Conservation (phyloP, 1,140 invertebrate species). For the Brachionus koreanus region DNA sequence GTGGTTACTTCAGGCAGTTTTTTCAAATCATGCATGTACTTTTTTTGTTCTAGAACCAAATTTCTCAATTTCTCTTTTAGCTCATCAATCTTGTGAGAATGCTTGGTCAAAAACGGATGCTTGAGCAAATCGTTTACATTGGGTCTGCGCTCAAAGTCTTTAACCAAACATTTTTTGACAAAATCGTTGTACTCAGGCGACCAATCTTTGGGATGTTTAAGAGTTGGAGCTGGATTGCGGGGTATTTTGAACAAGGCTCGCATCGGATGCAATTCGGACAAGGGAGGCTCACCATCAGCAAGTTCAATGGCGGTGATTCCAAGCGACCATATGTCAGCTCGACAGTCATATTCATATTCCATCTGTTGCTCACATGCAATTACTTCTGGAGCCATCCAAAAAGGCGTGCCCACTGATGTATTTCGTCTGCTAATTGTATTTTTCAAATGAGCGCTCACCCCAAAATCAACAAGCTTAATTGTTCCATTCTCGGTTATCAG, state of each 20-base stretch:
- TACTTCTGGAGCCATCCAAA: constrained; percentile 58
- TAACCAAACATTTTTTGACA: constrained; percentile 68
- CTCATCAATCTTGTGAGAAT: constrained; percentile 50
- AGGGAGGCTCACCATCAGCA: constrained; percentile 78
- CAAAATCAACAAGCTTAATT: constrained; percentile 75
- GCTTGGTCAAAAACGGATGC: constrained; percentile 65
- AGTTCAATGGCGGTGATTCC: constrained; percentile 85
- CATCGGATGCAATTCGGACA: constrained; percentile 77
- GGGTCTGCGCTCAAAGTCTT: constrained; percentile 82
- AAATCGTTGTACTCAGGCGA: constrained; percentile 53
- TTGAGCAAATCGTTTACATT: constrained; percentile 75
- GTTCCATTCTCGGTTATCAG: constrained; percentile 69
- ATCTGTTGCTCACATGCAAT: constrained; percentile 69
- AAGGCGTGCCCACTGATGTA: constrained; percentile 60
- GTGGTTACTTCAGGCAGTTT: constrained; percentile 71
- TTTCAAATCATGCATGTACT: constrained; percentile 61
- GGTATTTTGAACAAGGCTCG: constrained; percentile 76
- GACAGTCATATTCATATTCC: constrained; percentile 74
- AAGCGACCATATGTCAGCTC: constrained; percentile 80
- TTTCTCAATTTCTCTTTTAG: constrained; percentile 64
- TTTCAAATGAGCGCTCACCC: constrained; percentile 69
- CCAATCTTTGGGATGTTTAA: constrained; percentile 50
- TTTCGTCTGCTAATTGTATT: constrained; percentile 66
- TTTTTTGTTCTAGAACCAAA: constrained; percentile 67
- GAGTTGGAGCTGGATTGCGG: constrained; percentile 47